Evolutionary conservation across 2,888 invertebrate species (phyloP).

Genomic region (Heteromurus nitidus): DNA sequence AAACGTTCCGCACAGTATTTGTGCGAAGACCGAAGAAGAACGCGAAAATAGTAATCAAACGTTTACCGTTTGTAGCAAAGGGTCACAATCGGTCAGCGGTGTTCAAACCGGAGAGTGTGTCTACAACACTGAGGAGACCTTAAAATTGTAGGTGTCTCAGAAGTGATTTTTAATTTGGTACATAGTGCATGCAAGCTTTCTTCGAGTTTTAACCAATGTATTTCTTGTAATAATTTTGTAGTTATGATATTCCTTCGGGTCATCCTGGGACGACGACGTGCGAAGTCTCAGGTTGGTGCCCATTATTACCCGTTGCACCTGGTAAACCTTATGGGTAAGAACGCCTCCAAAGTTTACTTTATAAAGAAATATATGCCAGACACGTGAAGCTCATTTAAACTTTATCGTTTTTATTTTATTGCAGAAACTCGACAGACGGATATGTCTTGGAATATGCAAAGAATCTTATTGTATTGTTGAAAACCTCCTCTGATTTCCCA

Average conservation of each 20-base stretch:
- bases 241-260: constrained; percentile 68
- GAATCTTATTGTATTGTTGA: constrained; percentile 65
- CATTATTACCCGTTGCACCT: constrained; percentile 59
- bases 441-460: constrained; percentile 67
- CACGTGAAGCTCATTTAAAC: not conserved
- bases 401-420: not conserved
- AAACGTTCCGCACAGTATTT: constrained; percentile 67
- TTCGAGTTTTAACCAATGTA: not conserved
- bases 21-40: constrained; percentile 45
- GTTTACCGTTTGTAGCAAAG: constrained; percentile 57
- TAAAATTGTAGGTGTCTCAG: constrained; percentile 63
- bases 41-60: constrained; percentile 43
- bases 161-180: not conserved
- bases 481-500: constrained; percentile 68
- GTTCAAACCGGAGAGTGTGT: constrained; percentile 67
- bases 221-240: constrained; percentile 4
- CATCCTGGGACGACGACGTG: constrained; percentile 67
- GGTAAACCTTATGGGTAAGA: constrained; percentile 64
- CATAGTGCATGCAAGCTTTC: not conserved
- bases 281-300: constrained; percentile 69
- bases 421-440: constrained; percentile 60
- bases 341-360: not conserved
- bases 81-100: constrained; percentile 68
- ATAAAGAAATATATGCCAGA: not conserved
- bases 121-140: constrained; percentile 63